A percentile compares a stretch with the other conserved stretches of the same genome.
These are phyloP conservation scores for Drosophila phalerata DNA, from an alignment of 2,888 invertebrate genomes.

Conservation along the genomic window DNA sequence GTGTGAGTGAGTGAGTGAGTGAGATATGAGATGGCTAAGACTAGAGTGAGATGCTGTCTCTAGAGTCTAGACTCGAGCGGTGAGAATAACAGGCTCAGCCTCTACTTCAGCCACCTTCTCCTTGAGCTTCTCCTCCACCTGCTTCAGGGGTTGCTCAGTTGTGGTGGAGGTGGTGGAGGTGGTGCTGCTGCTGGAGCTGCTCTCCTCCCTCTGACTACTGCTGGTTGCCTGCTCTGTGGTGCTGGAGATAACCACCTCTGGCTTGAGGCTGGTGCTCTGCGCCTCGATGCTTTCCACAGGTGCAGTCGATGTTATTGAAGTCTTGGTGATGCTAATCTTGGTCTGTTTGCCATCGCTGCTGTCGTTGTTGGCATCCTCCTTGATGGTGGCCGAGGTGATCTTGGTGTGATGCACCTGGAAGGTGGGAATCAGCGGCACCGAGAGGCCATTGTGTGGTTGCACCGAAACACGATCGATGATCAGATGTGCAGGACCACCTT, in stretches of 20 bases:
- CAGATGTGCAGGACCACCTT: slow-evolving; percentile 74
- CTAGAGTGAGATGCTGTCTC: slow-evolving; percentile 37
- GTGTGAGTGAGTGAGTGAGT: slow-evolving; percentile 19
- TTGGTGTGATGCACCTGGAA: slow-evolving; percentile 80
- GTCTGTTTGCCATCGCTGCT: slow-evolving; percentile 69
- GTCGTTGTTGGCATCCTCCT: slow-evolving; percentile 62
- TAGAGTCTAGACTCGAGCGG: slow-evolving; percentile 84
- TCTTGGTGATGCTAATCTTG: slow-evolving; percentile 75
- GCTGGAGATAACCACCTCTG: slow-evolving; percentile 23
- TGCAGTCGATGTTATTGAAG: slow-evolving; percentile 68
- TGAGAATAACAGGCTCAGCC: slow-evolving; percentile 85
- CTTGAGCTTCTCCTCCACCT: slow-evolving; percentile 82
- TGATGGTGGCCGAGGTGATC: slow-evolving; percentile 65
- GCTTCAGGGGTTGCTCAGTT: slow-evolving; percentile 71
- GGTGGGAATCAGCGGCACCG: slow-evolving; percentile 70
- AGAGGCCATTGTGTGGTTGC: slow-evolving; percentile 63
- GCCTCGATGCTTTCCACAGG: slow-evolving; percentile 56
- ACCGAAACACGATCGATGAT: slow-evolving; percentile 83
- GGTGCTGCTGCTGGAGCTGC: slow-evolving; percentile 33
- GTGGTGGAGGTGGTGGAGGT: slow-evolving; percentile 42
- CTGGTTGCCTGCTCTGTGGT: slow-evolving; percentile 28
- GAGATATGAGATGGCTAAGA: slow-evolving; percentile 37
- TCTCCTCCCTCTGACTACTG: slow-evolving; percentile 29
- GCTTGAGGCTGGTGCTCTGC: slow-evolving; percentile 33
- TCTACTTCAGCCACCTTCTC: slow-evolving; percentile 85